Evolutionary conservation across 2,113 vertebrate genomes (phyloP).

Genomic region (Heptranchias perlo): DNA sequence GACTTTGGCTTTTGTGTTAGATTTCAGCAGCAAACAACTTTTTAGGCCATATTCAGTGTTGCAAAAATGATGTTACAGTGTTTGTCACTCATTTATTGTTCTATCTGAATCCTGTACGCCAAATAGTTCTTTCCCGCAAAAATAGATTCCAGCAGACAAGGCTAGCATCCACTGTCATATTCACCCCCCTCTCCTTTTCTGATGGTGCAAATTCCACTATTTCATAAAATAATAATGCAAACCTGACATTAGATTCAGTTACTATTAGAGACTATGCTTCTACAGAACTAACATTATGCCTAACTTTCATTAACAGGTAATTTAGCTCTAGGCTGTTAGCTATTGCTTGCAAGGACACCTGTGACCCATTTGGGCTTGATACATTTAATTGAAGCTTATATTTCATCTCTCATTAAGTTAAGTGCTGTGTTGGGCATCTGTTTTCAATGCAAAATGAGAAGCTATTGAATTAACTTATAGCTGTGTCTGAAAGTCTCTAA

Average conservation of each 20-base stretch:
- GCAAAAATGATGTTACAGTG: not conserved
- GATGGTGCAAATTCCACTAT: not conserved
- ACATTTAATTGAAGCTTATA: constrained; percentile 34
- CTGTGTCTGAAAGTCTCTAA: constrained; percentile 15
- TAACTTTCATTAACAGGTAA: constrained; percentile 23
- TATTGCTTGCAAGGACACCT: constrained; percentile 26
- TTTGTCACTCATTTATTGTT: not conserved
- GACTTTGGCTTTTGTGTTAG: not conserved
- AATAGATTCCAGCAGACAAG: not conserved
- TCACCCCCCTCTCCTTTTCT: not conserved
- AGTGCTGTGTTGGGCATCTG: constrained; percentile 23
- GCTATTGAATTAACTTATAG: constrained; percentile 36
- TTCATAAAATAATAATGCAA: not conserved
- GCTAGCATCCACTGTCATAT: not conserved
- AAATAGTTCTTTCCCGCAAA: not conserved
- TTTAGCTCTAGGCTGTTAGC: not conserved
- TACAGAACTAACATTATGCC: not conserved
- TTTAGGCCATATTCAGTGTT: not conserved
- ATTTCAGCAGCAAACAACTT: not conserved
- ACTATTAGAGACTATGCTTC: not conserved
- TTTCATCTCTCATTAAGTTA: constrained; percentile 37
- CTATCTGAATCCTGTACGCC: not conserved
- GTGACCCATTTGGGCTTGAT: constrained; percentile 12
- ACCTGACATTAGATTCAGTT: not conserved
- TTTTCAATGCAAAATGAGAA: constrained; percentile 32